Evolutionary conservation across 2,797 vertebrate species (phyloP).

Genomic region (Tokudaia muenninki): DNA sequence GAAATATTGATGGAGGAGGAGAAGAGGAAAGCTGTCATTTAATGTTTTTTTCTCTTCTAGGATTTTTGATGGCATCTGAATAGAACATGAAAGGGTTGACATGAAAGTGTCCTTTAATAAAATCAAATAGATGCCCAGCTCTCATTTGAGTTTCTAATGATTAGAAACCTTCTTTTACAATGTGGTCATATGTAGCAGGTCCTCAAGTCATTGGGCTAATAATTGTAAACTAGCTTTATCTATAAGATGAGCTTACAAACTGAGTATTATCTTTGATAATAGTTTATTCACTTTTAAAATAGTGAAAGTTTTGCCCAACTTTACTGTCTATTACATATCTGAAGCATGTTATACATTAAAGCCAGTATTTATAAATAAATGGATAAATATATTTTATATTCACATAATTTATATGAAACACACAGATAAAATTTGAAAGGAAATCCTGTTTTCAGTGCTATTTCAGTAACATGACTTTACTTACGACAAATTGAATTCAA

Average conservation of each 20-base stretch:
- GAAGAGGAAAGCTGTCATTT: not conserved
- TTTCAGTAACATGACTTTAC: not conserved
- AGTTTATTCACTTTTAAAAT: not conserved
- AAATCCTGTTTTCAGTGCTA: not conserved
- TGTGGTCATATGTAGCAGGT: not conserved
- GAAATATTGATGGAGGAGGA: not conserved
- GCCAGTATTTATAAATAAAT: not conserved
- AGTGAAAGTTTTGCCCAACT: not conserved
- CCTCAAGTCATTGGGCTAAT: not conserved
- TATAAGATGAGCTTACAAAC: not conserved
- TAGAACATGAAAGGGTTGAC: not conserved
- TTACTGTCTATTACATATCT: conserved; percentile 5
- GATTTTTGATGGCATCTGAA: not conserved
- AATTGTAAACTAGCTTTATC: not conserved
- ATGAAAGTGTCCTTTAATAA: not conserved
- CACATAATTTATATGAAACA: not conserved
- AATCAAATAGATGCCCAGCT: not conserved
- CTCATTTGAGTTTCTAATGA: not conserved
- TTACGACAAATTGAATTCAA: conserved; percentile 49
- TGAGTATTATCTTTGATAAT: not conserved
- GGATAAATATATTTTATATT: not conserved
- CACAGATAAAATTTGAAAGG: not conserved
- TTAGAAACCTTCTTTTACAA: not conserved
- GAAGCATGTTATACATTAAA: conserved; percentile 11
- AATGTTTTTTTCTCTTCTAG: not conserved